Base-by-base conservation (phyloP, 2,113 vertebrate species). In the Gasterosteus nipponicus region DNA sequence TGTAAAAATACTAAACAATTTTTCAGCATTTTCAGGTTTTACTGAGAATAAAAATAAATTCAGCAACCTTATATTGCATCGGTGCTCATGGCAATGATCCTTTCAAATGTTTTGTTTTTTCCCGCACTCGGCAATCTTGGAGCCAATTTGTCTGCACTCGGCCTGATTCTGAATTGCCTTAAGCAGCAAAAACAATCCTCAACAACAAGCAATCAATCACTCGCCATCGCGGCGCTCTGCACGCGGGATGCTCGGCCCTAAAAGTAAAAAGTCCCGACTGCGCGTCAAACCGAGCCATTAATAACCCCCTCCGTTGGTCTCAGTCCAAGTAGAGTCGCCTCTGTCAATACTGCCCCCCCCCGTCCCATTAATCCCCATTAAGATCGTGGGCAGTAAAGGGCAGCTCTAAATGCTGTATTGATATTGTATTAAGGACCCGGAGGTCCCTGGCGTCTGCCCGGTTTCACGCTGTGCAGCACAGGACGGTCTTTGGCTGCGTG, bases 291-390 rank as follows among this genome's bases (percentile, higher is more conserved):
- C 6, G 4, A 77, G 47, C 72, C 89, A 86, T 88, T 86, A 86
- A 88, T 88, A 86, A 74, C 68, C 8, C 2, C 77, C 69, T 77
- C 6, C 1, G 42, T 75, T 72, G 83, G 76, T 86, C 70, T 59
- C 18, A 33, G 77, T 75, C 81, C 69, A 66, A 73, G 63, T 82
- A 46, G 60, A 82, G 22, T 77, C 74, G 38, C 26, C 83, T 80
- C 65, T 41, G 82, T 91, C 88, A 71, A 85, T 89, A 76, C 78
- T 47, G 74, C 31, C 81, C 60, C 14, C 60, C 57, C 35, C 6
- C 1, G 22, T 78, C 47, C 84, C 89, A 93, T 92, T 90, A 89
- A 93, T 94, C 86, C 81, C 69, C 81, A 93, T 93, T 92, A 89
- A 82, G 75, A 62, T 71, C 18, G 49, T 54, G 63, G 51, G 75